A percentile compares a stretch with the other conserved stretches of the same genome.
These are phyloP conservation scores for Solenopsis invicta DNA, from an alignment of 1,140 invertebrate genomes.

Conservation along the genomic window DNA sequence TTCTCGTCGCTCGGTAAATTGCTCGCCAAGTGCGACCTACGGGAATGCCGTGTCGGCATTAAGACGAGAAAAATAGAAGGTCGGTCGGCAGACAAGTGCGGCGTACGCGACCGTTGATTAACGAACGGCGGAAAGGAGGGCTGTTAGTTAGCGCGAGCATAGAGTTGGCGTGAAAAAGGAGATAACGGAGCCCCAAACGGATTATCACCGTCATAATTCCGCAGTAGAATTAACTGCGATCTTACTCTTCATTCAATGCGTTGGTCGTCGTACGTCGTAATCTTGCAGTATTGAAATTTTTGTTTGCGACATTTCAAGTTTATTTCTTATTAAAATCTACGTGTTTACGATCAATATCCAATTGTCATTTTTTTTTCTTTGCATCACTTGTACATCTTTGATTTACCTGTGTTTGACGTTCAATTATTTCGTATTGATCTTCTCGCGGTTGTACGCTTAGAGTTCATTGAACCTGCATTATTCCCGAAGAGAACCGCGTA, in stretches of 20 bases:
- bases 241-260: neutral
- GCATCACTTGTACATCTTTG: neutral
- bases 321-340: neutral
- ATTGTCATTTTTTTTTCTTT: neutral
- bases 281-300: neutral
- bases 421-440: constrained; percentile 17
- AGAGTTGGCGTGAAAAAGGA: constrained; percentile 69
- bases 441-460: neutral
- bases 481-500: neutral
- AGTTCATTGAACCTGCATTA: constrained; percentile 16
- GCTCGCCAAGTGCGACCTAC: constrained; percentile 14
- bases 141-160: constrained; percentile 56
- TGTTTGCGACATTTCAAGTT: neutral
- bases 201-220: constrained; percentile 62
- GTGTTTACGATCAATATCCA: neutral
- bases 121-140: constrained; percentile 63
- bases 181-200: constrained; percentile 61
- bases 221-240: constrained; percentile 62
- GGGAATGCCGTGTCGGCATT: neutral
- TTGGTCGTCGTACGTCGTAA: neutral
- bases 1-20: constrained; percentile 39
- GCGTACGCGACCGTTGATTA: constrained; percentile 47
- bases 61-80: constrained; percentile 36
- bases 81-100: constrained; percentile 32
- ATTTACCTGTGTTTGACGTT: neutral